These are phyloP conservation scores for Itoplectis maculator DNA, from an alignment of 2,888 invertebrate genomes.

Conservation along the genomic window DNA sequence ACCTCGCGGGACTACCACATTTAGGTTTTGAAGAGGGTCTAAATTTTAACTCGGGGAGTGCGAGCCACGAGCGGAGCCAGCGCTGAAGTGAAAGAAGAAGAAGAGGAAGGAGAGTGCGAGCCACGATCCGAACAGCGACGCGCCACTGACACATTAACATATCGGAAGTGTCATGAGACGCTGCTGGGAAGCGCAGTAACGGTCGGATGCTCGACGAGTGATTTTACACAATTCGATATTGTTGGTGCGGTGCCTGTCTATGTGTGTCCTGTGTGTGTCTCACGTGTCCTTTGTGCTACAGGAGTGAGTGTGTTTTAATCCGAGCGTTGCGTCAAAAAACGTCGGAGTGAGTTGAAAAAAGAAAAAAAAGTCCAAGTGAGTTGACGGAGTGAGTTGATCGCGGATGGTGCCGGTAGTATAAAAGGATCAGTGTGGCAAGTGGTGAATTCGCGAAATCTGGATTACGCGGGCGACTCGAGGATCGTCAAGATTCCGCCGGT, in stretches of 20 bases:
- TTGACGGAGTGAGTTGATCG: no score
- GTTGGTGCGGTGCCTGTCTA: background rate
- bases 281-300: slow-evolving; percentile 2
- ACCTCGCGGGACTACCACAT: no score
- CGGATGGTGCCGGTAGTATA: slow-evolving; percentile 44
- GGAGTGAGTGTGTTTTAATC: slow-evolving; percentile 27
- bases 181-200: background rate
- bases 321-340: slow-evolving; percentile 36
- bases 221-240: slow-evolving; percentile 4
- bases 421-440: slow-evolving; percentile 46
- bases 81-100: no score
- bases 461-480: slow-evolving; percentile 82
- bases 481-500: slow-evolving; percentile 83
- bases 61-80: no score
- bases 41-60: no score
- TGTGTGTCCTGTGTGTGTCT: slow-evolving; percentile 18
- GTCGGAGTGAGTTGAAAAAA: slow-evolving; percentile 1
- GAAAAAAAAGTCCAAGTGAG: no score
- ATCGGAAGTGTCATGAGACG: slow-evolving; percentile 19
- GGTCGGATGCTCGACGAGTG: background rate
- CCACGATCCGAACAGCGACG: background rate
- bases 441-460: slow-evolving; percentile 79
- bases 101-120: no score
- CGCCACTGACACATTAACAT: slow-evolving; percentile 31
- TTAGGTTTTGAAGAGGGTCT: no score